Conservation (phyloP, 1,140 invertebrate species). For the Hydropsyche tenuis region DNA sequence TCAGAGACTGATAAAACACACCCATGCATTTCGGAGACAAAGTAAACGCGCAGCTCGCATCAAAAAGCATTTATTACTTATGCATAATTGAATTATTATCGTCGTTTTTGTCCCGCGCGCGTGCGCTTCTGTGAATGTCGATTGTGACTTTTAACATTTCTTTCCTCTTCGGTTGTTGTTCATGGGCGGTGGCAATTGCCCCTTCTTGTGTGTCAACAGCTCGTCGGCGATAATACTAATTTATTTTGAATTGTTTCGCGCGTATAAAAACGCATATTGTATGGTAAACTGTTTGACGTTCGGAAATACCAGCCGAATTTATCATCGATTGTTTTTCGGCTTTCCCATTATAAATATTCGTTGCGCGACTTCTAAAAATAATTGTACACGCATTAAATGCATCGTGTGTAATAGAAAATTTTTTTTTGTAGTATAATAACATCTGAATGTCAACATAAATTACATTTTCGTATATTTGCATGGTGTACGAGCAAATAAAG, state of each 20-base stretch:
- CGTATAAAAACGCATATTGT: not conserved
- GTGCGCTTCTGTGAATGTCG: not conserved
- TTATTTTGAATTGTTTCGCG: constrained; percentile 10
- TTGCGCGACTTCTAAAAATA: no score
- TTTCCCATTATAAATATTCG: no score
- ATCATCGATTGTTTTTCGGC: constrained; percentile 1
- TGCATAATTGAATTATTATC: constrained; percentile 1
- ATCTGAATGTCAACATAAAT: no score
- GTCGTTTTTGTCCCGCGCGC: not conserved
- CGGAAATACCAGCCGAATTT: not conserved
- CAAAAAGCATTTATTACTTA: no score
- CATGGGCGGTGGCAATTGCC: not conserved
- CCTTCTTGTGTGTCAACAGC: not conserved
- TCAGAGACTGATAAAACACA: constrained; percentile 6
- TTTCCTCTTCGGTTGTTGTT: not conserved
- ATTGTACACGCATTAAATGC: no score
- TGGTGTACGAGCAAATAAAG: no score
- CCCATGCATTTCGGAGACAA: constrained; percentile 7
- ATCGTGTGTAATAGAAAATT: no score
- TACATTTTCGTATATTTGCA: no score
- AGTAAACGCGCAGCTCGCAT: constrained; percentile 13
- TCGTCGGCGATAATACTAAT: constrained; percentile 17
- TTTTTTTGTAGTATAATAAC: no score
- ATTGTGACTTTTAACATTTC: not conserved
- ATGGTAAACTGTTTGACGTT: constrained; percentile 11